Percentiles rank a stretch among this genome's conserved stretches.
These are phyloP conservation scores for Alloplasta piceator DNA, from an alignment of 2,888 invertebrate species.

Conservation along the genomic window DNA sequence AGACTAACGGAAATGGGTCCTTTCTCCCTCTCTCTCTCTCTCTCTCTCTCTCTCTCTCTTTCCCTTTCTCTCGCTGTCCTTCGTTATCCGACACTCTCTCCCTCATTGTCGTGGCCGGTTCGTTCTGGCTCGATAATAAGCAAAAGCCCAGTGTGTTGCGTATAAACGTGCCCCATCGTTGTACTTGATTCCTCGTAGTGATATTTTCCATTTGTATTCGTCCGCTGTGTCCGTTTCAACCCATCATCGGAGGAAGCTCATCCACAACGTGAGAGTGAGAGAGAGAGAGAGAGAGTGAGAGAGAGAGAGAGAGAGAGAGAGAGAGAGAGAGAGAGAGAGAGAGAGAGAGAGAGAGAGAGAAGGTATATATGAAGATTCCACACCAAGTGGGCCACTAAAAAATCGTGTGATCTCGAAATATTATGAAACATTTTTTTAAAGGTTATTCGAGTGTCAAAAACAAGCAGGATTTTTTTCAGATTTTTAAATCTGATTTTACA, in stretches of 20 bases:
- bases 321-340: too few species aligned
- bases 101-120: slow-evolving; percentile 41
- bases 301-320: too few species aligned
- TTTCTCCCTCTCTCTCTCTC: slow-evolving; percentile 27
- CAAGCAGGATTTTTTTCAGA: too few species aligned
- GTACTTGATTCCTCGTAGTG: neutral
- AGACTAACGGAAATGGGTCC: slow-evolving; percentile 58
- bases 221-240: slow-evolving; percentile 5
- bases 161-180: neutral
- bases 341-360: too few species aligned
- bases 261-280: slow-evolving; percentile 27
- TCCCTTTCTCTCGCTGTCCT: neutral
- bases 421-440: too few species aligned
- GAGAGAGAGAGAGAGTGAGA: neutral
- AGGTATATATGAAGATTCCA: too few species aligned
- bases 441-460: too few species aligned
- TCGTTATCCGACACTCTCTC: slow-evolving; percentile 25
- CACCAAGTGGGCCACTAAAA: too few species aligned
- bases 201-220: slow-evolving; percentile 14
- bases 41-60: slow-evolving; percentile 21
- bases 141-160: slow-evolving; percentile 3
- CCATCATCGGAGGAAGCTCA: slow-evolving; percentile 48
- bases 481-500: too few species aligned
- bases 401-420: too few species aligned
- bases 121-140: slow-evolving; percentile 56